Evolutionary conservation across 2,797 vertebrate species (phyloP).

Genomic region (Poeciliopsis gracilis): DNA sequence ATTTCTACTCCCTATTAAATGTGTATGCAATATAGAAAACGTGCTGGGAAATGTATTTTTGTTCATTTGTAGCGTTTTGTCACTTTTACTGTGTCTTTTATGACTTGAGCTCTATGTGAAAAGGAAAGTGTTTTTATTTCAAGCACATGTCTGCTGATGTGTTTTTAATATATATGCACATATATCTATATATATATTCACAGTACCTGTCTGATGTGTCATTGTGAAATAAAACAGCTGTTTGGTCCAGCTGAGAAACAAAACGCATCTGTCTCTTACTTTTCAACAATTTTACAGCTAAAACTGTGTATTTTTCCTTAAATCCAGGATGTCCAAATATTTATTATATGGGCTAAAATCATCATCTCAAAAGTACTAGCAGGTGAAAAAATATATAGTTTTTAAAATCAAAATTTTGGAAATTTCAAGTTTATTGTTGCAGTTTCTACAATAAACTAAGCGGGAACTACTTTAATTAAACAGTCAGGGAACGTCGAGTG

Average conservation of each 20-base stretch:
- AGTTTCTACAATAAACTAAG: too few species aligned
- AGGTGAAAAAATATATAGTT: too few species aligned
- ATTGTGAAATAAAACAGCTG: slow-evolving; percentile 80
- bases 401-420: too few species aligned
- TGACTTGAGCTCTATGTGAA: slow-evolving; percentile 70
- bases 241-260: slow-evolving; percentile 70
- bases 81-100: slow-evolving; percentile 69
- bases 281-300: not conserved
- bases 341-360: too few species aligned
- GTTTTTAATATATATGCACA: slow-evolving; percentile 68
- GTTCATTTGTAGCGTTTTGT: slow-evolving; percentile 67
- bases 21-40: slow-evolving; percentile 79
- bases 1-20: slow-evolving; percentile 67
- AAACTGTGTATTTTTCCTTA: not conserved
- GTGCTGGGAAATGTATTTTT: slow-evolving; percentile 67
- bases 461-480: too few species aligned
- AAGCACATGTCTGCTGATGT: slow-evolving; percentile 73
- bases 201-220: slow-evolving; percentile 74
- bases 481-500: too few species aligned
- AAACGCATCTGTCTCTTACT: not conserved
- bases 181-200: slow-evolving; percentile 50
- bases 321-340: not conserved
- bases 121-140: slow-evolving; percentile 56
- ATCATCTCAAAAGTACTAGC: too few species aligned
- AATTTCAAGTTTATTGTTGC: too few species aligned